Conservation (phyloP, 2,888 invertebrate species). For the Meloe dianella region DNA sequence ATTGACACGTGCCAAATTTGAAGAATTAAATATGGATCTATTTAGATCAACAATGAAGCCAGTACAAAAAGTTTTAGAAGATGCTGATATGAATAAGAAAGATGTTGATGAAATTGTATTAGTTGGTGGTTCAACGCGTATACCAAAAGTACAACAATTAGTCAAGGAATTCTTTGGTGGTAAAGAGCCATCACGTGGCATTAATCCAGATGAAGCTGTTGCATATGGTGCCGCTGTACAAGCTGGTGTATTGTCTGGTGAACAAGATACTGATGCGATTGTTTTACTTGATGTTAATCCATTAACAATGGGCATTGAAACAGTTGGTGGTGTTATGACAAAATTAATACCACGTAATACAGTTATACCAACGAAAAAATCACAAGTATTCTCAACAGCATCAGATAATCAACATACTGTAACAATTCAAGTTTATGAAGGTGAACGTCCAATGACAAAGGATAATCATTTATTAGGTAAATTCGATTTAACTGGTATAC, state of each 20-base stretch:
- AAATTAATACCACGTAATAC: slow-evolving; percentile 98
- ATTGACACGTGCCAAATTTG: slow-evolving; percentile 97
- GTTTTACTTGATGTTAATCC: slow-evolving; percentile 98
- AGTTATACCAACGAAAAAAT: slow-evolving; percentile 98
- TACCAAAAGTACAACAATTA: slow-evolving; percentile 95
- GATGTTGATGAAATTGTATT: slow-evolving; percentile 99
- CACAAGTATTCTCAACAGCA: slow-evolving; percentile 98
- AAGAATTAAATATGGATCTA: slow-evolving; percentile 94
- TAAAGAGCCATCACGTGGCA: slow-evolving; percentile 97
- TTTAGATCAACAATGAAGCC: slow-evolving; percentile 93
- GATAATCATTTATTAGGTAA: slow-evolving; percentile 98
- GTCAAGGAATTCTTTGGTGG: slow-evolving; percentile 96
- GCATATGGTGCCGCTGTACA: slow-evolving; percentile 99
- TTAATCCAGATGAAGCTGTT: slow-evolving; percentile 99
- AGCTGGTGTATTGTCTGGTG: slow-evolving; percentile 96
- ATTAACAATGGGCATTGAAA: slow-evolving; percentile 98
- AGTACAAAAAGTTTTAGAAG: slow-evolving; percentile 94
- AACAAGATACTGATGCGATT: slow-evolving; percentile 96
- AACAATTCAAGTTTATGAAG: slow-evolving; percentile 98
- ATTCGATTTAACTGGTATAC: slow-evolving; percentile 97
- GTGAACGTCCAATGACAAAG: slow-evolving; percentile 99
- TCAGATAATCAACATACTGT: slow-evolving; percentile 99
- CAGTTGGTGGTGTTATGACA: slow-evolving; percentile 99
- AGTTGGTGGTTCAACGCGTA: slow-evolving; percentile 98
- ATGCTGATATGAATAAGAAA: slow-evolving; percentile 98